Percentiles rank a stretch among this genome's conserved stretches.
Evolutionary conservation across 2,797 vertebrate species (phyloP).

Genomic region (Pipistrellus nathusii): DNA sequence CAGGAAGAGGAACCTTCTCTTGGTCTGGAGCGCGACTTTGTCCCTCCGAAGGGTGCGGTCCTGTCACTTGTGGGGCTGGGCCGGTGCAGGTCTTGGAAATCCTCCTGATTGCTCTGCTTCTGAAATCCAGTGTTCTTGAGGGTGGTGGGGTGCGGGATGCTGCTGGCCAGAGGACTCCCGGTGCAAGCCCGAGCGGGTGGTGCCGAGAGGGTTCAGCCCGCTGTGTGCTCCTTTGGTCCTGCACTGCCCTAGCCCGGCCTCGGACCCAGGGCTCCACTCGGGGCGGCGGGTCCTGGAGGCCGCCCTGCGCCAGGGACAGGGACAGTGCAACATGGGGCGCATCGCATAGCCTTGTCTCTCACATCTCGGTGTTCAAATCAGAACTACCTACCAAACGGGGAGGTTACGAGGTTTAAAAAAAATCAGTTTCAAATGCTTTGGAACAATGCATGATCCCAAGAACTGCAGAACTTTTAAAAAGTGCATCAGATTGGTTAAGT

Average conservation of each 20-base stretch:
- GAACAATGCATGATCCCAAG: neutral
- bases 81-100: neutral
- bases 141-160: neutral
- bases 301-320: fast-evolving
- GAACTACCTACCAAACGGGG: neutral
- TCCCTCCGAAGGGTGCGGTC: conserved; percentile 66
- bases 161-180: neutral
- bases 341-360: neutral
- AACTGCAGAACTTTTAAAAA: neutral
- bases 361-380: neutral
- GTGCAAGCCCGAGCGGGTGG: neutral
- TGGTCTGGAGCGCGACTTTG: neutral
- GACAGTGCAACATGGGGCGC: neutral
- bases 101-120: neutral
- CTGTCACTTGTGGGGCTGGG: neutral
- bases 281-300: neutral
- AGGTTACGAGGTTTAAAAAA: conserved; percentile 1
- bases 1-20: conserved; percentile 55
- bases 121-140: neutral
- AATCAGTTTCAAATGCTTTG: conserved; percentile 45
- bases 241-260: neutral
- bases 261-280: neutral
- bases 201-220: neutral
- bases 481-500: neutral
- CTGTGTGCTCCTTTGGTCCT: neutral